Base-by-base conservation (phyloP, 2,888 invertebrate genomes). In the Hypolimnas misippus region DNA sequence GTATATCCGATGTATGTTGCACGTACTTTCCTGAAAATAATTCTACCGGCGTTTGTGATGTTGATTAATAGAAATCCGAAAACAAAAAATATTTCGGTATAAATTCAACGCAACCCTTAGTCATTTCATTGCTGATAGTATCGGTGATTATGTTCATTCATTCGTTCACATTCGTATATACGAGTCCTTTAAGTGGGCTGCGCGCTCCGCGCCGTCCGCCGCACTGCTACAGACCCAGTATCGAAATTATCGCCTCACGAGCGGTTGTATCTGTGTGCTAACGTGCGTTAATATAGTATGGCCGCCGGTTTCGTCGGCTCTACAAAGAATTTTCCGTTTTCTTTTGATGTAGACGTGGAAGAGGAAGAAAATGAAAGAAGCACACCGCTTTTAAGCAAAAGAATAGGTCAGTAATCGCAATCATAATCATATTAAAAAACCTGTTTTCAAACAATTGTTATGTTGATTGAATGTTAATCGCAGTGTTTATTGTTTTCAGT, bases 241-340 rank as follows among this genome's bases (percentile, higher is more conserved):
- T 38, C 38, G 50, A 46, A 16, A 6, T 35, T 35, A 54, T 21
- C 50, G 50, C 51, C 6, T n/a, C 25, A 50, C 55, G 62, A 40
- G 14, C 53, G 65, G 61, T 61, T 65, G 65, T 60, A 7, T 57
- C 21, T 21, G 21, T 52, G 31, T 33, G 42, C 17, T n/a, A 8
- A 5, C 8, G 6, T 33, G 16, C 6, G 31, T 49, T 25, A 44
- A 33, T 17, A 35, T 60, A 55, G 44, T 70, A 92, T 92, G 92
- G 86, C 91, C 63, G 78, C 83, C 70, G 84, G 86, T 63, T 91
- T 85, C 73, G 92, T 92, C 51, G 92, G 92, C 40, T 91, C 92
- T 60, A 92, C 92, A 42, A 92, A 88, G 74, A 90, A 69, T 70
- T 92, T 92, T 70, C 92, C 92, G 1, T 92, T 92, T 71, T 91